A percentile compares a stretch with the other conserved stretches of the same genome.
Evolutionary conservation across 2,797 vertebrate genomes (phyloP).

Genomic region (Hyperoplus immaculatus): DNA sequence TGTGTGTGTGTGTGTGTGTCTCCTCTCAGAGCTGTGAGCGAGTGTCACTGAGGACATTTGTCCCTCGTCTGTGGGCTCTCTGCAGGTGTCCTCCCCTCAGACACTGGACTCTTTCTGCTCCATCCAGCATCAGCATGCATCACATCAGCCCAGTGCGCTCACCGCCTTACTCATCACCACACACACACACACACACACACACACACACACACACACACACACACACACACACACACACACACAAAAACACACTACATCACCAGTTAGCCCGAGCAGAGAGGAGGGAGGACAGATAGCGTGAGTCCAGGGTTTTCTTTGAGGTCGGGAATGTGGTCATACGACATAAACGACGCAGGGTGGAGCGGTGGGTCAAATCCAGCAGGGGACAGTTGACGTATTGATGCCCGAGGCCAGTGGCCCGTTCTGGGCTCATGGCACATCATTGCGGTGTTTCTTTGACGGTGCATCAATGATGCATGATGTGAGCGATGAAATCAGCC

Average conservation of each 20-base stretch:
- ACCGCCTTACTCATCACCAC: conserved; percentile 64
- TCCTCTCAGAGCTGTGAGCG: conserved; percentile 18
- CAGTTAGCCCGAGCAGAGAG: conserved; percentile 20
- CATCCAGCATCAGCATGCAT: conserved; percentile 72
- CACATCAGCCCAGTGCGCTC: conserved; percentile 73
- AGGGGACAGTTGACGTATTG: conserved; percentile 53
- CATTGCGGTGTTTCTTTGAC: neutral
- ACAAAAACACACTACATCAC: conserved; percentile 34
- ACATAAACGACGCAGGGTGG: neutral
- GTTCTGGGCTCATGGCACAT: neutral
- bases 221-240: conserved; percentile 31
- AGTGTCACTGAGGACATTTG: conserved; percentile 73
- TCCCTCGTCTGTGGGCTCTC: conserved; percentile 48
- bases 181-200: conserved; percentile 37
- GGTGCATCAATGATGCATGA: conserved; percentile 30
- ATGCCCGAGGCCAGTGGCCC: conserved; percentile 14
- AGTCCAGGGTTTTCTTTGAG: conserved; percentile 19
- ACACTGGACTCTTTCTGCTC: conserved; percentile 82
- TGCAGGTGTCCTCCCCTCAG: conserved; percentile 76
- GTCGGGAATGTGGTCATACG: conserved; percentile 40
- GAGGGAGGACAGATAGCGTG: conserved; percentile 7
- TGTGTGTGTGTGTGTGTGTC: conserved; percentile 15
- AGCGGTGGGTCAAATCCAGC: conserved; percentile 3
- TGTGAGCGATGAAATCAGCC: conserved; percentile 33
- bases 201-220: conserved; percentile 10